phyloP scores from a whole-genome alignment of 2,888 invertebrate genomes.

The Meta bourneti region DNA sequence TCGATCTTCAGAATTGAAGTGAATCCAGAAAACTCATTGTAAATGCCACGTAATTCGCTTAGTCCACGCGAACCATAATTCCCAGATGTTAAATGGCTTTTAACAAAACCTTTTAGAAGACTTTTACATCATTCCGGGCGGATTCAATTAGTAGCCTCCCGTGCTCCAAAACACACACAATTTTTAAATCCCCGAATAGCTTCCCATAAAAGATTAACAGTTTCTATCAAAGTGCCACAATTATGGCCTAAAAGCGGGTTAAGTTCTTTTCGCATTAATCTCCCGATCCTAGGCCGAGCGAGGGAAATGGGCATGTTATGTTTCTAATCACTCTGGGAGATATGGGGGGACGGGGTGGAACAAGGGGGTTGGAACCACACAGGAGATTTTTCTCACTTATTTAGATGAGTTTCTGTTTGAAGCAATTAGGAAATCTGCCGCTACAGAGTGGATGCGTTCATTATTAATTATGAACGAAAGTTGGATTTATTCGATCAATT shows the following conservation, averaged over 20 bases:
- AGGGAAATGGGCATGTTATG: slow-evolving; percentile 10
- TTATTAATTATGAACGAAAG: slow-evolving; percentile 44
- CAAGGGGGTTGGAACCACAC: not conserved
- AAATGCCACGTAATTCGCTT: too few species aligned
- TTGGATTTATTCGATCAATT: slow-evolving; percentile 60
- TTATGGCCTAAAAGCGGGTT: slow-evolving; percentile 29
- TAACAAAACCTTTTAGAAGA: slow-evolving; percentile 48
- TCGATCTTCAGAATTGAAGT: too few species aligned
- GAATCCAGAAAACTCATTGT: too few species aligned
- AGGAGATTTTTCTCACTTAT: slow-evolving; percentile 6
- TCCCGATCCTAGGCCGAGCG: not conserved
- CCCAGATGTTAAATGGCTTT: slow-evolving; percentile 23
- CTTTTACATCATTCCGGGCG: slow-evolving; percentile 29
- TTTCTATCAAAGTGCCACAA: slow-evolving; percentile 30
- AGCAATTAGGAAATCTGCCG: slow-evolving; percentile 36
- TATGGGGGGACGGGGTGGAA: not conserved
- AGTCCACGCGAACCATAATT: not conserved
- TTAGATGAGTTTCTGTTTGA: slow-evolving; percentile 41
- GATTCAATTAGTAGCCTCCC: slow-evolving; percentile 51
- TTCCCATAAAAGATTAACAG: slow-evolving; percentile 53
- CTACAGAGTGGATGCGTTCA: slow-evolving; percentile 24
- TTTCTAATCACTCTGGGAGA: slow-evolving; percentile 26
- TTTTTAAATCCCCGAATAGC: slow-evolving; percentile 31
- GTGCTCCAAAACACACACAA: not conserved
- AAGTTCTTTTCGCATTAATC: slow-evolving; percentile 41